Evolutionary conservation across 2,888 invertebrate species (phyloP), one percentile per base, ranked within the genome.

Genomic region (Drosophila borborema): DNA sequence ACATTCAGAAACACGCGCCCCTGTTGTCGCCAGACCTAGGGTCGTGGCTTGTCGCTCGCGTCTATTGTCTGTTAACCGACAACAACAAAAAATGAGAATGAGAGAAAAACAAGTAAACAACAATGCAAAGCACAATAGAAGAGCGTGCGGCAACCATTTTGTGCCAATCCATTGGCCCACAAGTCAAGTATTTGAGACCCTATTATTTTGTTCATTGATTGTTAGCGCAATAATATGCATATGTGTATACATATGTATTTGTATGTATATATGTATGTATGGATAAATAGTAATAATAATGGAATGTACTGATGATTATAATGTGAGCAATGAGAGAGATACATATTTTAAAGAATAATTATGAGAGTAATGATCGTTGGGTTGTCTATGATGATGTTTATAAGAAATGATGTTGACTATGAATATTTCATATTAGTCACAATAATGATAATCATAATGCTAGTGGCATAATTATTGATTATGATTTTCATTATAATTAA

Each of bases 71-170:
- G 72, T 79, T 74, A 48, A 61, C 62, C 74, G 69, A 74, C 61
- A 62, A 31, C 20, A 63, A n/a, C 43, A 46, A 38, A 46, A 23
- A 14, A 8, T 9, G 8, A 28, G 28, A 14, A 8, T 9, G 8
- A 28, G 28, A 28, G 28, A 28, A 28, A 46, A 38, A 71, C 49
- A 58, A 67, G 23, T 38, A 48, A 55, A 55, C 58, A 58, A 58
- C 43, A 43, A 34, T 34, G 61, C 59, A n/a, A 53, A 28, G 28
- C 38, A 69, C 79, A 77, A 78, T 74, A 73, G 74, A 49, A 40
- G 36, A n/a, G 60, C 66, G 51, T 69, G 72, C 69, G 80, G 74
- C 76, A 75, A 77, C 86, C 85, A 85, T 85, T 85, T 85, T 85
- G 84, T 60, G 76, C 68, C 71, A 73, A 82, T 69, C 78, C 67